Evolutionary conservation across 2,888 invertebrate genomes (phyloP).

Genomic region (Andrena marginata): DNA sequence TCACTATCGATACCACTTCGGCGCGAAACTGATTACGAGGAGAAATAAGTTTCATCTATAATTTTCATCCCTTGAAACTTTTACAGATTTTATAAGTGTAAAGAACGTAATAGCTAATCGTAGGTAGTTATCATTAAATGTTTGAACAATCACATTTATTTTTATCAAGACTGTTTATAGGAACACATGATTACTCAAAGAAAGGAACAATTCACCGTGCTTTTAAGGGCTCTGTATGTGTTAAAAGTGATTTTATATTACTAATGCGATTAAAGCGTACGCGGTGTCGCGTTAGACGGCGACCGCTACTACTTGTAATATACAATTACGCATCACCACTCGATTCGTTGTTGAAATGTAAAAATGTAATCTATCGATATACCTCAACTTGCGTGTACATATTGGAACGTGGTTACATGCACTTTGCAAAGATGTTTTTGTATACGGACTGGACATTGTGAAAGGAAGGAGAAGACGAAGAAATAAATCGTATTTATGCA

Average conservation of each 20-base stretch:
- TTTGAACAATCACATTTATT: slow-evolving; percentile 33
- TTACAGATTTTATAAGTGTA: slow-evolving; percentile 13
- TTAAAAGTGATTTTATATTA: slow-evolving; percentile 1
- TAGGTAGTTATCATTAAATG: slow-evolving; percentile 2
- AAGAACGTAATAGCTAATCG: not conserved
- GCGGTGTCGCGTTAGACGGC: not conserved
- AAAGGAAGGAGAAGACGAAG: not conserved
- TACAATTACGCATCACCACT: slow-evolving; percentile 2
- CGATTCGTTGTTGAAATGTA: slow-evolving; percentile 6
- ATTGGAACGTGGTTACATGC: slow-evolving; percentile 9
- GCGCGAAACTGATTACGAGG: not conserved
- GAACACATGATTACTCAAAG: not conserved
- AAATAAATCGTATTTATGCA: slow-evolving; percentile 31
- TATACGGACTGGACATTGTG: slow-evolving; percentile 8
- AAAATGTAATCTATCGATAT: slow-evolving; percentile 7
- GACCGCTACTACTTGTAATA: slow-evolving; percentile 11
- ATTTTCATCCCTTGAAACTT: slow-evolving; percentile 4
- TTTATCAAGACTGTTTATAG: slow-evolving; percentile 19
- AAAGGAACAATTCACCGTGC: not conserved
- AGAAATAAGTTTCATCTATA: slow-evolving; percentile 9
- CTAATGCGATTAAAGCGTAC: not conserved
- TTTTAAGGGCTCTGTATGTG: not conserved
- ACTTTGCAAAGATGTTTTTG: slow-evolving; percentile 16
- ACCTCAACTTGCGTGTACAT: not conserved
- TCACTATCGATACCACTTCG: not conserved